Percentiles rank a stretch among this genome's conserved stretches.
Conservation (phyloP, 2,888 invertebrate genomes). For the Amaurobius ferox region DNA sequence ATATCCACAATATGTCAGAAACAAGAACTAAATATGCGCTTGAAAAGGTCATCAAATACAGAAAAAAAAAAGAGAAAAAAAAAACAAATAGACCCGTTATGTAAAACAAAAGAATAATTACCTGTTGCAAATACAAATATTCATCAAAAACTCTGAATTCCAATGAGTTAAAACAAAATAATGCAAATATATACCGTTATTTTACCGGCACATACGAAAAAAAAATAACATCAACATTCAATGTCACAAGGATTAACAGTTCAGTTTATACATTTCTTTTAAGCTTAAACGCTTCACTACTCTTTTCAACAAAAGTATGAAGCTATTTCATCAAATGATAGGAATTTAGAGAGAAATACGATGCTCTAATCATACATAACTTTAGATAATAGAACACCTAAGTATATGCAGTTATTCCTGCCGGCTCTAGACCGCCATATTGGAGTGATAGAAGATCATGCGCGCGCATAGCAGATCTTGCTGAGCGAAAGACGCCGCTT, state of each 20-base stretch:
- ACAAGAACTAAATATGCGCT: neutral
- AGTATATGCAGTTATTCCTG: slow-evolving; percentile 18
- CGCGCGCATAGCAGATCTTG: slow-evolving; percentile 50
- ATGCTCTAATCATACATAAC: too few species aligned
- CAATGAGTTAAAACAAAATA: neutral
- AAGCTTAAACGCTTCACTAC: too few species aligned
- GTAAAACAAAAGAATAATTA: neutral
- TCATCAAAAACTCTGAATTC: neutral
- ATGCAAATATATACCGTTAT: neutral
- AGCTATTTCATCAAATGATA: too few species aligned
- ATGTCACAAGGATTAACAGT: slow-evolving; percentile 53
- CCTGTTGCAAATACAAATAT: neutral
- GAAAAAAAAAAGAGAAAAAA: neutral
- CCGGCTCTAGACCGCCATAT: slow-evolving; percentile 61
- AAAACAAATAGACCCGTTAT: neutral
- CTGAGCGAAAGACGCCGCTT: slow-evolving; percentile 43
- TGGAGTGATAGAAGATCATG: slow-evolving; percentile 36
- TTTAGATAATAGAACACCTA: too few species aligned
- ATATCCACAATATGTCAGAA: too few species aligned
- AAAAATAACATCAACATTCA: slow-evolving; percentile 38
- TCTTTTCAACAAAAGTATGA: too few species aligned
- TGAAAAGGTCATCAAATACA: neutral
- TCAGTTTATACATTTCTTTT: too few species aligned
- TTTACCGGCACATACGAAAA: slow-evolving; percentile 36
- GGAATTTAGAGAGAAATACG: too few species aligned